Percentiles rank a stretch among this genome's conserved stretches.
These are phyloP conservation scores for Equus quagga DNA, from an alignment of 2,113 vertebrate genomes.

Conservation along the genomic window DNA sequence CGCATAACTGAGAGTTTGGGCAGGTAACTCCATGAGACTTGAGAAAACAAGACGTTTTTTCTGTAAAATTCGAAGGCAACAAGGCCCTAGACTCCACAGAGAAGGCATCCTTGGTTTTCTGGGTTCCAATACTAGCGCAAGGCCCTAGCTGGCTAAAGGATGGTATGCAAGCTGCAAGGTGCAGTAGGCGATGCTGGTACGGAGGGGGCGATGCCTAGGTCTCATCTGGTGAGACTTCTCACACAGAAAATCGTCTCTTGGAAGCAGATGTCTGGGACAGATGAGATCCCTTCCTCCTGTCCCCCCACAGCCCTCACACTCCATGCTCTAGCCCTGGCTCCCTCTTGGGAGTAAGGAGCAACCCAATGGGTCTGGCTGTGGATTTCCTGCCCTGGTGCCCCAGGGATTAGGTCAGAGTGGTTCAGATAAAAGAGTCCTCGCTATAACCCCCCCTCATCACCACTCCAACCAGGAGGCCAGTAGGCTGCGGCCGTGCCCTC, in stretches of 20 bases:
- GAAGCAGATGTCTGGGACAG: neutral
- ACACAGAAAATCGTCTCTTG: neutral
- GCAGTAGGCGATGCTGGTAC: neutral
- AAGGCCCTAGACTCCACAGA: neutral
- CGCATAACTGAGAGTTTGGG: neutral
- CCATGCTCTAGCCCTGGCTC: neutral
- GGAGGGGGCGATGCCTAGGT: neutral
- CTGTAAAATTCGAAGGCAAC: neutral
- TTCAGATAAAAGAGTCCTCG: neutral
- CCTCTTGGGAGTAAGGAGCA: neutral
- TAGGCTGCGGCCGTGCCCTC: neutral
- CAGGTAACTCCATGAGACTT: neutral
- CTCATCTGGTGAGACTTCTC: neutral
- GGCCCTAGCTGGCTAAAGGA: neutral
- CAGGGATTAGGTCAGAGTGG: neutral
- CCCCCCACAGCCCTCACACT: neutral
- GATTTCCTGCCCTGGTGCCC: neutral
- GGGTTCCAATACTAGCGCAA: neutral
- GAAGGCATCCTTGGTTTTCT: neutral
- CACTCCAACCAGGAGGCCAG: neutral
- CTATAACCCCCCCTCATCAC: neutral
- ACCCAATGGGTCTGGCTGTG: neutral
- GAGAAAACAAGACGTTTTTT: neutral
- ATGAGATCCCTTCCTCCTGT: neutral
- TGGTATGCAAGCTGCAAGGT: neutral